Base-by-base conservation (phyloP, 92 coral and sea anemone species). In the Epizoanthus illoricatus region DNA sequence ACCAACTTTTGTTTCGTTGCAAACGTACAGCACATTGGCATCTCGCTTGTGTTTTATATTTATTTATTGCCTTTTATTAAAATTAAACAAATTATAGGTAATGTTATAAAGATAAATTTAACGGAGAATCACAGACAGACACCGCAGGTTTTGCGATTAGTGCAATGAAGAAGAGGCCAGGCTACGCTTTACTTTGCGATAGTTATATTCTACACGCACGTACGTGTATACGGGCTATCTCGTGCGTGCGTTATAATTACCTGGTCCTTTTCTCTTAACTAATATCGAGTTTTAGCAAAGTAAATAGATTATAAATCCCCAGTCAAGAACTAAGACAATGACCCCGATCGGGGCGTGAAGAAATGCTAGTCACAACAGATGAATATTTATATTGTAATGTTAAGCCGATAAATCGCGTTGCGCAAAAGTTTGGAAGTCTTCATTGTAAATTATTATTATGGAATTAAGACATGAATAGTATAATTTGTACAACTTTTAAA, bases 391-490 rank as follows among this genome's bases (percentile, higher is more conserved):
- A 75, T 54, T 42, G 57, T 13, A 15, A 21, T 18, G 42, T 13
- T 12, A 45, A 59, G 64, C 68, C 12, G 58, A 17, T 21, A 20
- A 19, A 4, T 20, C 28, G 13, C 33, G 24, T 4, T 55, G 41
- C 61, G 18, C 47, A 74, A 74, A 74, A 20, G 15, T 23, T 24
- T 59, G 52, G 67, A 75, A 76, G 60, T 43, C 71, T 76, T 42
- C 81, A 62, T 69, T 1, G 33, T 58, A 9, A 41, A 45, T 41
- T 19, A 3, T 39, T 18, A 15, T n/a, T 15, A 1, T 2, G 9
- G 15, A 19, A 5, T 6, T 6, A 7, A 36, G 57, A 15, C 23
- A 15, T 16, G 16, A 16, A 68, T 42, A 8, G 8, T 63, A 42
- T 41, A 12, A 41, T 15, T 45, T 45, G 17, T 41, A 63, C 40